phyloP scores from a whole-genome alignment of 2,888 invertebrate species.

The Boloria selene region DNA sequence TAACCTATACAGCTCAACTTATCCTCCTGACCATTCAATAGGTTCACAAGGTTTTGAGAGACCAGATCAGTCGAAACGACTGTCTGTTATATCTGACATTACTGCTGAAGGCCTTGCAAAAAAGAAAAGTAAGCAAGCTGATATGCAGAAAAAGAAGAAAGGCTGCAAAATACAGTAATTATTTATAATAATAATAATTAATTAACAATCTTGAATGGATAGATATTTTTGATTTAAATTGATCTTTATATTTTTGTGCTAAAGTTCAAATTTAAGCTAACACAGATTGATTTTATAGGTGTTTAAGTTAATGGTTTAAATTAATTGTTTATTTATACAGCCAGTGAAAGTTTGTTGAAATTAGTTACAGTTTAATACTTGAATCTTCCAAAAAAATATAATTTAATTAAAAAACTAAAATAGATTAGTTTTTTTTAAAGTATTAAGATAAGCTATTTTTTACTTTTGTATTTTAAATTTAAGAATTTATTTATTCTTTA shows the following conservation, averaged over 20 bases:
- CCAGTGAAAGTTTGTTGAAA: conserved; percentile 13
- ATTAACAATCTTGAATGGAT: background rate
- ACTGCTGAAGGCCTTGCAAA: conserved; percentile 73
- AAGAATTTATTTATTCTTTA: conserved; percentile 42
- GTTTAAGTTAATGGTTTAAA: conserved; percentile 11
- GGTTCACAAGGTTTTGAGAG: conserved; percentile 48
- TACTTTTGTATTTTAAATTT: conserved; percentile 26
- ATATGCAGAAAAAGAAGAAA: conserved; percentile 68
- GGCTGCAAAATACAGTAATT: conserved; percentile 75
- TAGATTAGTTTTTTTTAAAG: conserved; percentile 6
- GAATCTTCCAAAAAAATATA: conserved; percentile 6
- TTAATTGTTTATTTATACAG: conserved; percentile 14
- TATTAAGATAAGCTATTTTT: conserved; percentile 15
- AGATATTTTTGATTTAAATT: conserved; percentile 8
- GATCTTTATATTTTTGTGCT: background rate
- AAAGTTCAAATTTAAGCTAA: conserved; percentile 18
- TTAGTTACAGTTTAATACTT: conserved; percentile 6
- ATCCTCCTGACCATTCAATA: conserved; percentile 55
- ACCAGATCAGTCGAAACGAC: conserved; percentile 62
- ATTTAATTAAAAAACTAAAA: conserved; percentile 6
- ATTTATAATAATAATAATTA: conserved; percentile 5
- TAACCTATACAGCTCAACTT: conserved; percentile 68
- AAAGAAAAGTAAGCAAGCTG: conserved; percentile 70
- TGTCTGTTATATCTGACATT: conserved; percentile 76
- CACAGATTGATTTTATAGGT: conserved; percentile 18